Conservation (phyloP, 2,113 vertebrate genomes). For the Pristiophorus japonicus region DNA sequence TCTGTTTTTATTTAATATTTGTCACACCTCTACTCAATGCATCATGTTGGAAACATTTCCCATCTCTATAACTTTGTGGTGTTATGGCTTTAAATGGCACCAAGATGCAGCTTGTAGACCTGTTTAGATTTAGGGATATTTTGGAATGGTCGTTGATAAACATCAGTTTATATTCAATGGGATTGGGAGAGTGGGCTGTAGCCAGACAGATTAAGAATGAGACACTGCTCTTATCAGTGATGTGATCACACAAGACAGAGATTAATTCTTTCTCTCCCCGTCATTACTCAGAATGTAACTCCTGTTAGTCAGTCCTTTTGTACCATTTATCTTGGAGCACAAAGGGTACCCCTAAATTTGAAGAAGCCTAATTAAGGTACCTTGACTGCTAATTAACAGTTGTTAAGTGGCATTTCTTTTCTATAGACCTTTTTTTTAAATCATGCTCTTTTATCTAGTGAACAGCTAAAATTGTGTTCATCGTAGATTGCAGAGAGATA, state of each 20-base stretch:
- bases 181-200: neutral
- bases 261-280: constrained; percentile 7
- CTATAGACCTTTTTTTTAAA: neutral
- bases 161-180: constrained; percentile 13
- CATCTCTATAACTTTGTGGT: neutral
- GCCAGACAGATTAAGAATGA: constrained; percentile 32
- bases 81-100: neutral
- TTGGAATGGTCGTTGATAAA: constrained; percentile 11
- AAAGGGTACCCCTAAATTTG: neutral
- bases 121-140: neutral
- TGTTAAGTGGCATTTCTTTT: constrained; percentile 22
- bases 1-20: no score
- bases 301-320: neutral
- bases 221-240: constrained; percentile 28
- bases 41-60: neutral
- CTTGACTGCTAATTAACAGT: constrained; percentile 27
- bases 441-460: constrained; percentile 23
- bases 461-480: constrained; percentile 19
- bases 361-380: constrained; percentile 32
- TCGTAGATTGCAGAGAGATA: constrained; percentile 1
- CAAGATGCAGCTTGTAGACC: neutral
- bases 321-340: neutral
- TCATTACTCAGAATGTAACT: constrained; percentile 17
- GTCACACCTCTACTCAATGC: neutral
- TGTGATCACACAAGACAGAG: constrained; percentile 23